Evolutionary conservation across 1,140 invertebrate species (phyloP), one percentile per base, ranked within the genome.

Genomic region (Euura saliciscinereae): DNA sequence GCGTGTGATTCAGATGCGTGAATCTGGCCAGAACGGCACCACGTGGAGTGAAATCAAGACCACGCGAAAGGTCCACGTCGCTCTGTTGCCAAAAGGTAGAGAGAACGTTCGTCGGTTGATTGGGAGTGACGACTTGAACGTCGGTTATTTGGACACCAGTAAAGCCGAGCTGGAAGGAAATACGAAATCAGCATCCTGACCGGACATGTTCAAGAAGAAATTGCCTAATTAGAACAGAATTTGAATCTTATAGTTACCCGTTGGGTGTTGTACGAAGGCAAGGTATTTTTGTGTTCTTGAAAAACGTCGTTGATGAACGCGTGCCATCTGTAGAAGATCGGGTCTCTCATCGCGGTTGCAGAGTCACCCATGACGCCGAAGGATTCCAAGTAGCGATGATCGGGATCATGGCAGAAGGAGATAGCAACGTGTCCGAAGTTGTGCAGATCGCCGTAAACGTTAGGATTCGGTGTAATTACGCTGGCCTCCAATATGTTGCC

Each of bases 271-370:
- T 94, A 94, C 69, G 90, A 83, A 2, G 90, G 86, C 28, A 96
- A 83, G 4, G 91, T 92, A 44, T 88, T 89, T 84, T 96, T 96
- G 83, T 93, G 92, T 78, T 93, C 89, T 73, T 91, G 88, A 88
- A 96, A 96, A 3, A 97, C 87, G 69, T 95, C 91, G 78, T 97
- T 94, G 42, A 96, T 88, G 77, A 92, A 93, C 3, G 92, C 91
- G 78, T 96, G 95, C 93, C 92, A 96, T 80, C 93, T 91, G 84
- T 96, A 97, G 86, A 97, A 96, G 6, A 94, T 85, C 0, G 95
- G 95, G 85, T 97, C 95, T 10, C 95, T 89, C 93, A 94, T 93
- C 3, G 93, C 91, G 8, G 93, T 94, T 0, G 92, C 90, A 0
- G 91, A 87, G 78, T 94, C 93, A n/a, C 91, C 92, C 89, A 94